These are phyloP conservation scores for Amorpha juglandis DNA, from an alignment of 2,888 invertebrate genomes.

Conservation along the genomic window DNA sequence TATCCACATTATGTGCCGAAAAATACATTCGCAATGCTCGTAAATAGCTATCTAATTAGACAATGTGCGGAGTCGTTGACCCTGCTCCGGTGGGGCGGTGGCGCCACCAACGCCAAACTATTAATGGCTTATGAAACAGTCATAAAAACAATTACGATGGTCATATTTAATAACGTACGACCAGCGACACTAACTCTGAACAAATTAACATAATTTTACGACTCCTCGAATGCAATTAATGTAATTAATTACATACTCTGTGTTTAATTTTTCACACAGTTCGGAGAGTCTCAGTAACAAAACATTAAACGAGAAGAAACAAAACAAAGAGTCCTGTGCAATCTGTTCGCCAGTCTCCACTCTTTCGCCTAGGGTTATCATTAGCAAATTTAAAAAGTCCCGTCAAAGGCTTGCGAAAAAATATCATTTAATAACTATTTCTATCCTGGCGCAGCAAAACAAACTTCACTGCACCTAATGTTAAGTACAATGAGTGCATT, in stretches of 20 bases:
- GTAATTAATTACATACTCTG: constrained; percentile 28
- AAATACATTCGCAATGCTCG: constrained; percentile 10
- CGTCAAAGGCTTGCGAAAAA: too few relatives aligned
- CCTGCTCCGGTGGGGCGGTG: background rate
- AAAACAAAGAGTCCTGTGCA: background rate
- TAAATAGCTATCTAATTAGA: constrained; percentile 6
- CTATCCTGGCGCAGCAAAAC: too few relatives aligned
- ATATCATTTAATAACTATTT: too few relatives aligned
- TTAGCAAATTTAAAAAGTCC: too few relatives aligned
- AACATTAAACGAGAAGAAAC: constrained; percentile 15
- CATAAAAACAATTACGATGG: background rate
- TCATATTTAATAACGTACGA: background rate
- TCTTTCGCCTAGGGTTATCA: too few relatives aligned
- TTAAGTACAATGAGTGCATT: too few relatives aligned
- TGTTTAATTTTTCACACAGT: constrained; percentile 28
- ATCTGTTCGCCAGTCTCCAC: too few relatives aligned
- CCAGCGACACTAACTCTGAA: constrained; percentile 1
- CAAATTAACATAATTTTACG: constrained; percentile 23
- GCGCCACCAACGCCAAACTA: constrained; percentile 33
- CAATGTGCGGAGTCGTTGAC: constrained; percentile 14
- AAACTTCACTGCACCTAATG: too few relatives aligned
- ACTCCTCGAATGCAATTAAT: constrained; percentile 8
- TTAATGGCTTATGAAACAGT: constrained; percentile 14
- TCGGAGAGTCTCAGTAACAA: constrained; percentile 29
- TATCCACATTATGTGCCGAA: constrained; percentile 4